Conservation (phyloP, 2,113 vertebrate genomes). For the human region GRCh38 chr4:58956001-58956500, state of each 20-base stretch:
- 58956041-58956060: not conserved
- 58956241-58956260: not conserved
- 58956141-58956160: not conserved
- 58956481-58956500: not conserved
- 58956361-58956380: not conserved
- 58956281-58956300: not conserved
- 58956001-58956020: not conserved
- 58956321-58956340: too few species aligned
- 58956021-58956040: not conserved
- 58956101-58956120: not conserved
- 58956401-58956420: not conserved
- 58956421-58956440: not conserved
- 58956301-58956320: too few species aligned
- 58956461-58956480: not conserved
- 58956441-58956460: not conserved
- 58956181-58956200: not conserved
- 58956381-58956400: not conserved
- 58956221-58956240: not conserved
- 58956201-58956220: not conserved
- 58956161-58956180: not conserved
- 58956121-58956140: not conserved
- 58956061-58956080: not conserved
- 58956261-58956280: not conserved
- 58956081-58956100: not conserved
- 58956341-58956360: not conserved